Base-by-base conservation (phyloP, 2,113 vertebrate genomes). In the Neotoma lepida region DNA sequence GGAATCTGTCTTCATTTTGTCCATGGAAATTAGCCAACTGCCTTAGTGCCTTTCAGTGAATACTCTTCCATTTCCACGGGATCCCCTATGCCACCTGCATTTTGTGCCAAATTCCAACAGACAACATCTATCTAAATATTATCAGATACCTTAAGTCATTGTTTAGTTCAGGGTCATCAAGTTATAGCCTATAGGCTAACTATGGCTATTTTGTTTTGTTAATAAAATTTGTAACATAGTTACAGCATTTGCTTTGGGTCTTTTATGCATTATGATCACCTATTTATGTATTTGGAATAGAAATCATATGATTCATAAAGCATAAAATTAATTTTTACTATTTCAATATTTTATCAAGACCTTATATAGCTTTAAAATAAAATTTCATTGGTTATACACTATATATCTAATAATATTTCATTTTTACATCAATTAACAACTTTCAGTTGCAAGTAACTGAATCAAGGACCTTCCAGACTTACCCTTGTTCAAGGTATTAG, bases 251-350 rank as follows among this genome's bases (percentile, higher is more conserved):
- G 63, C 39, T 93, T 86, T 76, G 2, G 73, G 20, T 61, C 44
- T 15, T 84, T 30, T 88, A 18, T 28, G 8, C 0, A 28, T 20
- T 71, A 35, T 10, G 4, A 30, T 13, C 30, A 13, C 8, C 14
- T 20, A 33, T 54, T 80, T 71, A 74, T 13, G 12, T 44, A n/a
- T 9, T 54, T 74, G 46, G 0, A 44, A 84, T 18, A 92, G 54
- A n/a, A n/a, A n/a, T n/a, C n/a, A n/a, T n/a, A n/a, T n/a, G 4
- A n/a, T 22, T 70, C 15, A 41, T 0, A 49, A 39, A 58, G 39
- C 35, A 46, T 86, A n/a, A 49, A 58, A 68, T 84, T 84, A 84
- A 24, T 70, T 90, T 70, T 56, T 87, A 81, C 9, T 74, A 9
- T 68, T 54, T 74, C 13, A 71, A 2, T 4, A 15, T 49, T 84